Evolutionary conservation across 2,888 invertebrate genomes (phyloP).

Genomic region (Drosophila limbata): DNA sequence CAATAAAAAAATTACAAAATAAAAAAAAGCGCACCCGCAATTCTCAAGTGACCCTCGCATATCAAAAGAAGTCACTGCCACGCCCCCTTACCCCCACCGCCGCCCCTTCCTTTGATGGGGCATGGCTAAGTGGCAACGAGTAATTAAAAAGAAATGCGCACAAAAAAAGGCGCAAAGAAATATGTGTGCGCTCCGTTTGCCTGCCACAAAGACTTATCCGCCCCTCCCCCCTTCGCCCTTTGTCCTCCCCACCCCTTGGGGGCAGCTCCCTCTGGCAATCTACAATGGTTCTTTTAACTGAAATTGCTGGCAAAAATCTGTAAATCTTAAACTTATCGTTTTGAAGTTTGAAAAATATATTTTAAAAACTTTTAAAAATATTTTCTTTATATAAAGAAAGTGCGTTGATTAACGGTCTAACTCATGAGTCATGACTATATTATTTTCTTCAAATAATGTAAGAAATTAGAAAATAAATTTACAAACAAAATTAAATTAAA

Average conservation of each 20-base stretch:
- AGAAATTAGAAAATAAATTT: too few species aligned
- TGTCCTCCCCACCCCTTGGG: background rate
- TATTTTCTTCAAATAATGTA: too few species aligned
- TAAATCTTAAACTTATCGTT: background rate
- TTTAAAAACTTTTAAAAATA: too few species aligned
- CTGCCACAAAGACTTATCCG: constrained; percentile 13
- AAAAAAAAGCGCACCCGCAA: constrained; percentile 40
- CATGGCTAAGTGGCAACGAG: constrained; percentile 70
- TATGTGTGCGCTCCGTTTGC: constrained; percentile 50
- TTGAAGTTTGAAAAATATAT: background rate
- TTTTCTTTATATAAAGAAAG: too few species aligned
- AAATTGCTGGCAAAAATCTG: background rate
- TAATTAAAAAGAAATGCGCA: constrained; percentile 74
- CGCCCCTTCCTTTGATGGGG: background rate
- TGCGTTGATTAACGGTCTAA: too few species aligned
- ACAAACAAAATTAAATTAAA: too few species aligned
- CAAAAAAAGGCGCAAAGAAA: constrained; percentile 65
- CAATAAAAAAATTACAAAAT: constrained; percentile 5
- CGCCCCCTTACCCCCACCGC: background rate
- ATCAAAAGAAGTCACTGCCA: constrained; percentile 65
- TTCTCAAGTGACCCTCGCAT: constrained; percentile 67
- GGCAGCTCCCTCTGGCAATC: constrained; percentile 1
- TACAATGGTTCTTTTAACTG: background rate
- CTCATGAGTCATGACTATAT: too few species aligned
- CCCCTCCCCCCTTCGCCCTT: background rate